phyloP scores from a whole-genome alignment of 2,888 invertebrate species.

The Malthinus seriepunctatus region DNA sequence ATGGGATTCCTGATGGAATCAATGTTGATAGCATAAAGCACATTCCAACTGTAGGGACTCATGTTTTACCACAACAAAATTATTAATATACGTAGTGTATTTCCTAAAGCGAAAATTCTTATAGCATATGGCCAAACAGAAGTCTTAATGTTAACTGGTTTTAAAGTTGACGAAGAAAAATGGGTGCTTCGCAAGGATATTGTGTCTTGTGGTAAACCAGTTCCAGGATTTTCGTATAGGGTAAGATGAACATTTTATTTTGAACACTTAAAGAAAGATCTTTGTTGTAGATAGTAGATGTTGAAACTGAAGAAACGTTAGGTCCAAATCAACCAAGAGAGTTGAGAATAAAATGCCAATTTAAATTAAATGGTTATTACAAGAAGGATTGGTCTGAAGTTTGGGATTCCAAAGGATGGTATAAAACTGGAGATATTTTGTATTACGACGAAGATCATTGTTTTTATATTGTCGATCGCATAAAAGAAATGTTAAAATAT shows the following conservation, averaged over 20 bases:
- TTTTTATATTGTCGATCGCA: conserved; percentile 54
- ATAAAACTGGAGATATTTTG: conserved; percentile 57
- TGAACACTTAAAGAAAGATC: background rate
- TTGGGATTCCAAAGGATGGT: conserved; percentile 50
- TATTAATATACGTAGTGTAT: conserved; percentile 39
- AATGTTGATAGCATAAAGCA: conserved; percentile 40
- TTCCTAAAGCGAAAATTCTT: conserved; percentile 45
- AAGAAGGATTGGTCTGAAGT: conserved; percentile 32
- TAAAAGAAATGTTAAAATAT: conserved; percentile 57
- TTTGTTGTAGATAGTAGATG: conserved; percentile 54
- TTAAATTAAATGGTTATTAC: conserved; percentile 54
- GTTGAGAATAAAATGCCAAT: conserved; percentile 54
- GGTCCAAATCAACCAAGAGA: conserved; percentile 58
- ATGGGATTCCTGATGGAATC: background rate
- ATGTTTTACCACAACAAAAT: conserved; percentile 38
- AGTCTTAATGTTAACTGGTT: conserved; percentile 40
- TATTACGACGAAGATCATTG: conserved; percentile 55
- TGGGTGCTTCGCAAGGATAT: conserved; percentile 40
- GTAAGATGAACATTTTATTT: conserved; percentile 27
- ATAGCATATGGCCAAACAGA: conserved; percentile 49
- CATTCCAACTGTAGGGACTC: conserved; percentile 40
- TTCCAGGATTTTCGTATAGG: conserved; percentile 42
- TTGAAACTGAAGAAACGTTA: conserved; percentile 52
- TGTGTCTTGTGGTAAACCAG: conserved; percentile 39
- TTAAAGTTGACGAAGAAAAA: conserved; percentile 40